A percentile compares a stretch with the other conserved stretches of the same genome.
Conservation (phyloP, 2,113 vertebrate genomes). For the Phodopus roborovskii region DNA sequence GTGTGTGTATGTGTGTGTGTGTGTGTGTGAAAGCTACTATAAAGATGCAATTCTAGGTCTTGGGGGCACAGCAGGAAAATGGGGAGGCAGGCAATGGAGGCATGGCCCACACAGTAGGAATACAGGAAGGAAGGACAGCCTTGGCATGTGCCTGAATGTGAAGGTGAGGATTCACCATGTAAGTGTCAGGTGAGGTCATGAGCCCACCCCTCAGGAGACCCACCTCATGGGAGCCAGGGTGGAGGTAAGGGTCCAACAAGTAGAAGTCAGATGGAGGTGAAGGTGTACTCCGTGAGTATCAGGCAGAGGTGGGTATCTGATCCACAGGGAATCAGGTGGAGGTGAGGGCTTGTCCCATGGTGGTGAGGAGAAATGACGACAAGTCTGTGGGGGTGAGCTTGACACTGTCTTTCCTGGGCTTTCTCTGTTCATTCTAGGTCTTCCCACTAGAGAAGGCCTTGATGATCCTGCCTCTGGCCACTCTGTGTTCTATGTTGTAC, state of each 20-base stretch:
- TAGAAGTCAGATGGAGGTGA: background rate
- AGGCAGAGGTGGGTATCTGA: background rate
- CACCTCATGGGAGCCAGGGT: background rate
- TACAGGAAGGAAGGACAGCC: background rate
- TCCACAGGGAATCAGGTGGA: background rate
- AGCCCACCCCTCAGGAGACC: background rate
- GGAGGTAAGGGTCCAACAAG: background rate
- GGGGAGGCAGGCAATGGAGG: background rate
- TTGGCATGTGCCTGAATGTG: background rate
- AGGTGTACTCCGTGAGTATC: background rate
- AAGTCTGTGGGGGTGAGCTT: background rate
- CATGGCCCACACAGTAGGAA: background rate
- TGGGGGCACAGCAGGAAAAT: too few relatives aligned
- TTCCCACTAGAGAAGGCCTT: background rate
- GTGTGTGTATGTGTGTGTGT: background rate
- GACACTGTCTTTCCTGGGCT: rapidly evolving
- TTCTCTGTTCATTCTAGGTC: background rate
- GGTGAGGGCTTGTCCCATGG: background rate
- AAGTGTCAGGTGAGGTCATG: background rate
- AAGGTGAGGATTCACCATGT: background rate
- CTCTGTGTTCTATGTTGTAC: background rate
- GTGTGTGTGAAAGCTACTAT: background rate
- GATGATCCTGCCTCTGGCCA: background rate
- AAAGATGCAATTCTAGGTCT: background rate
- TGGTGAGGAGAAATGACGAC: background rate